Conservation (phyloP, 2,888 invertebrate species). For the Brachynemurus nebulosus region DNA sequence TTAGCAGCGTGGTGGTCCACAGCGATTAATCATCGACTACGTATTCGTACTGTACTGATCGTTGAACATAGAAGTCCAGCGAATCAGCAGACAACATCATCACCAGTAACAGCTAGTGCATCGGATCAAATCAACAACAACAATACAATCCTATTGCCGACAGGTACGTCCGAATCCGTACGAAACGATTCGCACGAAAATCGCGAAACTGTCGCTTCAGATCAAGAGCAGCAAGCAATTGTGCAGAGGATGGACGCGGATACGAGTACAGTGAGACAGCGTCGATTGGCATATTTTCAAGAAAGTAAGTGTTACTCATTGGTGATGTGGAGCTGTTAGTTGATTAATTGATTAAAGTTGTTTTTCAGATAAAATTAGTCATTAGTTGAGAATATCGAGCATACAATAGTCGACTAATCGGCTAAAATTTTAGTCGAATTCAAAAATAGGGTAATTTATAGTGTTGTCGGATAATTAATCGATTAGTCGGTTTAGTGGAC, state of each 20-base stretch:
- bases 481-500: too few relatives aligned
- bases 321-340: too few relatives aligned
- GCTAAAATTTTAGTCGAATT: too few relatives aligned
- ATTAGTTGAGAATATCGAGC: too few relatives aligned
- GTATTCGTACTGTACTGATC: slow-evolving; percentile 54
- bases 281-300: slow-evolving; percentile 29
- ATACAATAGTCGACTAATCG: too few relatives aligned
- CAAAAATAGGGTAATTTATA: too few relatives aligned
- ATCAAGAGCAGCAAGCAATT: slow-evolving; percentile 32
- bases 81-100: not conserved
- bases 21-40: slow-evolving; percentile 50
- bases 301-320: slow-evolving; percentile 8
- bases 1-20: slow-evolving; percentile 60
- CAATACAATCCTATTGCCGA: slow-evolving; percentile 2
- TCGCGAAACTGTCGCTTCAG: slow-evolving; percentile 6
- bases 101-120: slow-evolving; percentile 17
- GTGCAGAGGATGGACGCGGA: slow-evolving; percentile 47
- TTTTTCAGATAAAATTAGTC: too few relatives aligned
- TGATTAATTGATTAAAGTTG: too few relatives aligned
- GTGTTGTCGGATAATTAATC: too few relatives aligned
- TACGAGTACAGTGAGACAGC: slow-evolving; percentile 27
- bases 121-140: not conserved
- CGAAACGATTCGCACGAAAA: slow-evolving; percentile 9
- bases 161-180: slow-evolving; percentile 11
- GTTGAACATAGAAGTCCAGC: slow-evolving; percentile 36